Conservation (phyloP, 2,888 invertebrate genomes). For the Lasioglossum vierecki region DNA sequence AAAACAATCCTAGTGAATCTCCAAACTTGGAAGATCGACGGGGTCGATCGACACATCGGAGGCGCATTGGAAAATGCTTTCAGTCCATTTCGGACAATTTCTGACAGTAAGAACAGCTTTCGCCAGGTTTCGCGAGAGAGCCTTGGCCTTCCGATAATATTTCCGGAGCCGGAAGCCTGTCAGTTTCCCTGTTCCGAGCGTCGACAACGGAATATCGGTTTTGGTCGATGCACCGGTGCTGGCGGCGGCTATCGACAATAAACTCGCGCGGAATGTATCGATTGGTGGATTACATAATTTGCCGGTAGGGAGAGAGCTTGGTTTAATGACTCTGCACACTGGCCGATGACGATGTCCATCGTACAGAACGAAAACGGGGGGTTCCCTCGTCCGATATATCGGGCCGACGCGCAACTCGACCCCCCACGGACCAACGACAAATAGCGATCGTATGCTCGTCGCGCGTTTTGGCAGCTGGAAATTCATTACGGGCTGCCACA, state of each 20-base stretch:
- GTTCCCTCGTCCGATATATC: background rate
- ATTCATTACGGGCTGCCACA: conserved; percentile 57
- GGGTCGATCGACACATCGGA: background rate
- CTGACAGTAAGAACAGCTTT: background rate
- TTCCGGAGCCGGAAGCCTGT: background rate
- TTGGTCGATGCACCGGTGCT: background rate
- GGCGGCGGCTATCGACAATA: conserved; percentile 23
- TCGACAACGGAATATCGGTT: conserved; percentile 5
- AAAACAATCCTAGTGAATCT: background rate
- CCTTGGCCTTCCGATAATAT: conserved; percentile 15
- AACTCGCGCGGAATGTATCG: conserved; percentile 40
- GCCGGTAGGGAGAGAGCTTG: background rate
- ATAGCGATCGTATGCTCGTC: conserved; percentile 54
- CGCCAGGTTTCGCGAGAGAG: background rate
- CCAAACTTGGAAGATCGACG: background rate
- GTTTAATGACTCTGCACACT: background rate
- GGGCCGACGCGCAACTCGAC: background rate
- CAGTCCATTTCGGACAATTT: background rate
- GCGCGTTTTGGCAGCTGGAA: conserved; percentile 54
- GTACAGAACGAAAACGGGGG: background rate
- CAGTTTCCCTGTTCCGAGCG: background rate
- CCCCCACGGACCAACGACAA: conserved; percentile 41
- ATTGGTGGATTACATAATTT: conserved; percentile 63
- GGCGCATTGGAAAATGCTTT: background rate
- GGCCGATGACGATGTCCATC: conserved; percentile 2